phyloP scores from a whole-genome alignment of 2,797 vertebrate genomes.

The Chromis chromis region DNA sequence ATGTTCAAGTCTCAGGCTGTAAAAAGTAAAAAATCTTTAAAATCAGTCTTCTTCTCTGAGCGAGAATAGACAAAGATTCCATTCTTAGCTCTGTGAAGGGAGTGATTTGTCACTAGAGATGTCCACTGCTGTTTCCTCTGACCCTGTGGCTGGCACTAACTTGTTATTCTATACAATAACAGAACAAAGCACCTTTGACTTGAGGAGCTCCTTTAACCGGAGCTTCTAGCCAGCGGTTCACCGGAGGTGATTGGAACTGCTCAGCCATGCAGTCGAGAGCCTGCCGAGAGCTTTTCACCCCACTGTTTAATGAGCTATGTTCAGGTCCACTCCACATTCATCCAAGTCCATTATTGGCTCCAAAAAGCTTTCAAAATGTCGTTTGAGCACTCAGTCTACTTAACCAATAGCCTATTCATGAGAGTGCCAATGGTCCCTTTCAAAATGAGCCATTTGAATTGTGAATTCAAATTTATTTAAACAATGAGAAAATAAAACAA shows the following conservation, averaged over 20 bases:
- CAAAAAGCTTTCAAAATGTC: conserved; percentile 77
- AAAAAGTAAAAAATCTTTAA: conserved; percentile 12
- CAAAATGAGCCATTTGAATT: conserved; percentile 45
- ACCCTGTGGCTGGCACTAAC: conserved; percentile 35
- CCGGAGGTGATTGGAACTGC: conserved; percentile 68
- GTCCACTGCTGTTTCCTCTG: conserved; percentile 40
- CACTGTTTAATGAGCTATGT: conserved; percentile 77
- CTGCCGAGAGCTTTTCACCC: conserved; percentile 75
- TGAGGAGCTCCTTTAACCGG: conserved; percentile 50
- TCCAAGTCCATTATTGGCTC: conserved; percentile 71
- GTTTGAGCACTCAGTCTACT: conserved; percentile 71
- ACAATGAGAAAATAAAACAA: conserved; percentile 31
- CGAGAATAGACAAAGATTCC: conserved; percentile 7
- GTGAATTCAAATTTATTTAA: conserved; percentile 41
- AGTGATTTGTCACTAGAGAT: conserved; percentile 29
- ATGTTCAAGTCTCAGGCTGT: conserved; percentile 21
- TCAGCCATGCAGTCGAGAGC: conserved; percentile 69
- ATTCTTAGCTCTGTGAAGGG: conserved; percentile 9
- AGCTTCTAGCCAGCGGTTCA: conserved; percentile 53
- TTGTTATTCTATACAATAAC: conserved; percentile 56
- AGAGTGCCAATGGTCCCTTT: conserved; percentile 40
- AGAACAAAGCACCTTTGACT: conserved; percentile 69
- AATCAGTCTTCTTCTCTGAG: conserved; percentile 9
- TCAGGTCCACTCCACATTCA: conserved; percentile 78
- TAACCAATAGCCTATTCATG: conserved; percentile 71